Conservation (phyloP, 92 coral and sea anemone species). For the Umimayanthus kanabou region DNA sequence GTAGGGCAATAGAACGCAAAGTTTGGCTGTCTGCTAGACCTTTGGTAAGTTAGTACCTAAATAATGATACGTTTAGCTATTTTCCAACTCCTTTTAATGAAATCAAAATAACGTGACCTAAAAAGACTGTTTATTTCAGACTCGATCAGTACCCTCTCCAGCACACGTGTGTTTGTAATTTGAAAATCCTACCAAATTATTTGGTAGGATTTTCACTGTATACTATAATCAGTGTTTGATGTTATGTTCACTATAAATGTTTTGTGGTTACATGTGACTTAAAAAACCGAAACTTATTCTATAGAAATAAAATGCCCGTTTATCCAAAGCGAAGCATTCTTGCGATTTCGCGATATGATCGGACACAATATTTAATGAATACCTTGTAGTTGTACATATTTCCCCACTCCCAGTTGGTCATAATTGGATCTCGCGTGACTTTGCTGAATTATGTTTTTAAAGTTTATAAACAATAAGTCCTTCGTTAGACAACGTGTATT, state of each 20-base stretch:
- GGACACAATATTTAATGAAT: no score
- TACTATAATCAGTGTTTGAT: background rate
- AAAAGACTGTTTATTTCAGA: background rate
- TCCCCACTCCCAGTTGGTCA: no score
- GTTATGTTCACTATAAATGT: no score
- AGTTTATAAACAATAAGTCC: no score
- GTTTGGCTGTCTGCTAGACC: slow-evolving; percentile 36
- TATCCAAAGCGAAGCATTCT: no score
- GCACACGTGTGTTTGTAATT: background rate
- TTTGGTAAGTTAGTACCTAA: slow-evolving; percentile 18
- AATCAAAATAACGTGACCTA: background rate
- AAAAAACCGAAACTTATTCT: background rate
- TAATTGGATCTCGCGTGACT: background rate
- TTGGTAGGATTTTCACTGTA: no score
- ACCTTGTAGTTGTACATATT: no score
- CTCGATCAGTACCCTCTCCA: no score
- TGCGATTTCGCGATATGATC: background rate
- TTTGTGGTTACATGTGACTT: background rate
- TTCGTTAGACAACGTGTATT: background rate
- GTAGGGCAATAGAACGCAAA: background rate
- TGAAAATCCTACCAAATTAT: no score
- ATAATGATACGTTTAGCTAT: background rate
- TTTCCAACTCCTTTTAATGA: no score
- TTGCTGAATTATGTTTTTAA: background rate
- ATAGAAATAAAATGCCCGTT: background rate